Evolutionary conservation across 2,797 vertebrate genomes (phyloP), one percentile per base, ranked within the genome.

Genomic region (Morus bassanus): DNA sequence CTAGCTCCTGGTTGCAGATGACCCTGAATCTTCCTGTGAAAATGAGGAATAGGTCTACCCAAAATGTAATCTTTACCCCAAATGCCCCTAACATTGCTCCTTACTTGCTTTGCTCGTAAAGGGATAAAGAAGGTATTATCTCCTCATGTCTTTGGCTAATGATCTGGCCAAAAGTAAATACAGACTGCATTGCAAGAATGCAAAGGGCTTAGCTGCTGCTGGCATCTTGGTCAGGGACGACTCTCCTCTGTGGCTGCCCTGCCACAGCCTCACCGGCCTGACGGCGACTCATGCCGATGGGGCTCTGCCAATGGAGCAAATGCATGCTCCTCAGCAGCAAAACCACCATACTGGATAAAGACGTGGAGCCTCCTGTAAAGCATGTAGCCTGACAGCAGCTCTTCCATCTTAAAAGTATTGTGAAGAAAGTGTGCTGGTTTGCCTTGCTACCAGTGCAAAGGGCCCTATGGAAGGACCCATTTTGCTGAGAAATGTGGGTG

Each of bases 261-360:
- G 4, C 31, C 48, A 30, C 79, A 31, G 15, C 25, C 48, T 60
- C 4, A 2, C 13, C 6, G 7, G 37, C 54, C 28, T 0, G 1
- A 37, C 1, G 3, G 45, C 2, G 0, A 25, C 51, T 41, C 3
- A 2, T 37, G 35, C 41, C 3, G 0, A 10, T 0, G 11, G 73
- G 18, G 45, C 7, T 67, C 18, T 65, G 43, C 23, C 2, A 2
- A 2, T 22, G 33, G 75, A n/a, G 18, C 24, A 57, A 2, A 2
- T 1, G 0, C 3, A 4, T 35, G 22, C 24, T 57, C 43, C 61
- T 76, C 5, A 76, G 15, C n/a, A 68, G 51, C 48, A 59, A 83
- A 88, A 10, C 10, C 19, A 7, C 33, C 8, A 3, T 5, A 4
- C 16, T 59, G 46, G 28, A 3, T 39, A 27, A 54, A 50, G 61